Evolutionary conservation across 2,797 vertebrate species (phyloP).

Genomic region (Discoglossus pictus): DNA sequence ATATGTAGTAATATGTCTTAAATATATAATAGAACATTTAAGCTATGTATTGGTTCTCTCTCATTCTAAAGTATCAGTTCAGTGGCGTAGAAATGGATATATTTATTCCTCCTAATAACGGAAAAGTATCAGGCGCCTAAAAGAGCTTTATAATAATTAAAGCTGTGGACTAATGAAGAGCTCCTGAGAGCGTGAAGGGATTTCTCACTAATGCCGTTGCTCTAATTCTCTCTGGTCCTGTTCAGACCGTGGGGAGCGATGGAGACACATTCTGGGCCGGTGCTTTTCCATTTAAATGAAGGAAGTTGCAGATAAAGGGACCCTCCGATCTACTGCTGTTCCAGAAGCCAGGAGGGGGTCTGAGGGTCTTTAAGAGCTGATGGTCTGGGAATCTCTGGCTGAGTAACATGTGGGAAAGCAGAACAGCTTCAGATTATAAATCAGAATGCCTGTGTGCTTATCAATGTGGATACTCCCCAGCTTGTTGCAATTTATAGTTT

Average conservation of each 20-base stretch:
- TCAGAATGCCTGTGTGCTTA: too few species aligned
- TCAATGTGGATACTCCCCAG: too few species aligned
- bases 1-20: too few species aligned
- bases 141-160: conserved; percentile 42
- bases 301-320: conserved; percentile 20
- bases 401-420: too few species aligned
- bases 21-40: too few species aligned
- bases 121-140: neutral
- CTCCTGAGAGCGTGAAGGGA: conserved; percentile 30
- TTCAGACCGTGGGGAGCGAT: conserved; percentile 15
- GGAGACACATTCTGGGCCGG: conserved; percentile 13
- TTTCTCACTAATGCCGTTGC: conserved; percentile 21
- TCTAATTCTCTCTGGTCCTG: conserved; percentile 17
- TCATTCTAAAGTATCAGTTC: too few species aligned
- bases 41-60: too few species aligned
- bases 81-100: neutral
- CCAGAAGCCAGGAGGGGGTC: conserved; percentile 2
- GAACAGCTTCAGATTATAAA: too few species aligned
- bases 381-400: too few species aligned
- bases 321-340: conserved; percentile 20
- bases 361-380: conserved; percentile 16
- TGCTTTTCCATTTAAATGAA: conserved; percentile 42
- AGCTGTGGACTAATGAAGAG: conserved; percentile 26
- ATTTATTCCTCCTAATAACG: conserved; percentile 5
- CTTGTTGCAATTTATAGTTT: too few species aligned